phyloP scores from a whole-genome alignment of 2,888 invertebrate genomes.

The Hypomecis punctinalis region DNA sequence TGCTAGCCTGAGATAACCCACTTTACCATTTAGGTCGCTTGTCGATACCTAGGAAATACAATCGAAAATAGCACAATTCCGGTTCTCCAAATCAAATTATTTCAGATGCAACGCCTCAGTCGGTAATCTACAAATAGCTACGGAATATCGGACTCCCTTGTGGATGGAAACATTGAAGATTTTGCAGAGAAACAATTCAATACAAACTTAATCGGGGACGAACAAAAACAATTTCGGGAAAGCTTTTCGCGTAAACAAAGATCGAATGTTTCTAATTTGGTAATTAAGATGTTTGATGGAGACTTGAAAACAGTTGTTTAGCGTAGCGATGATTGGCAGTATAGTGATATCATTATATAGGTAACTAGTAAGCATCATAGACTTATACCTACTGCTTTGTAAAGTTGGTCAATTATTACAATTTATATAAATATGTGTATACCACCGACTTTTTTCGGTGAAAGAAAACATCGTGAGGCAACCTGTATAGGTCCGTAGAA shows the following conservation, averaged over 20 bases:
- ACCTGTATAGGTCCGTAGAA: too few species aligned
- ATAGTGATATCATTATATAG: neutral
- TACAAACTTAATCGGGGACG: slow-evolving; percentile 3
- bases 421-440: too few species aligned
- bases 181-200: slow-evolving; percentile 2
- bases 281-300: slow-evolving; percentile 20
- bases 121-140: slow-evolving; percentile 3
- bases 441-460: too few species aligned
- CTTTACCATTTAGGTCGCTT: slow-evolving; percentile 32
- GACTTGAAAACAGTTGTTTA: slow-evolving; percentile 1
- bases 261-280: slow-evolving; percentile 22
- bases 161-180: slow-evolving; percentile 9
- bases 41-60: slow-evolving; percentile 8
- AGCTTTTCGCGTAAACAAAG: slow-evolving; percentile 2
- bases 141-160: neutral
- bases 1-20: slow-evolving; percentile 33
- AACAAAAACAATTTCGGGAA: slow-evolving; percentile 14
- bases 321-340: neutral
- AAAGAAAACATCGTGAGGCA: too few species aligned
- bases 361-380: neutral
- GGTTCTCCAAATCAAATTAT: slow-evolving; percentile 3
- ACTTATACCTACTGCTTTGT: neutral
- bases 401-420: neutral
- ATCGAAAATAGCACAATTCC: neutral
- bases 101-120: slow-evolving; percentile 3